These are phyloP conservation scores for Hucho hucho DNA, from an alignment of 2,113 vertebrate species.

Conservation along the genomic window DNA sequence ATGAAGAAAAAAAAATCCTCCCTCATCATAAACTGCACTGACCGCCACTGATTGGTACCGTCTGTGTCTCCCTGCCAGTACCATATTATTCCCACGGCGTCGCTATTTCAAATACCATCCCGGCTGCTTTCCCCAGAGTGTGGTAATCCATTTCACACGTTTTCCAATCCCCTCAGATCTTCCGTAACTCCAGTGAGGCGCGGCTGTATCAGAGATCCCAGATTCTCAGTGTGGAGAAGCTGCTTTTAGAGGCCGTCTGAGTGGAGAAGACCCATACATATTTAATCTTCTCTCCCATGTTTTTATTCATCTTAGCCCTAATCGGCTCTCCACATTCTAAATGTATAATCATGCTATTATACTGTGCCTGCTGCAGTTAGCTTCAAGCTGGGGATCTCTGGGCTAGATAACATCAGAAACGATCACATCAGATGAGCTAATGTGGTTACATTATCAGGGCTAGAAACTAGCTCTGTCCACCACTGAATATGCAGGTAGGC, in stretches of 20 bases:
- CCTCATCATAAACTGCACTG: too few species aligned
- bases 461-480: constrained; percentile 21
- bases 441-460: constrained; percentile 21
- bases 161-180: constrained; percentile 28
- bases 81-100: constrained; percentile 46
- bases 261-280: constrained; percentile 45
- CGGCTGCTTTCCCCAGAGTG: constrained; percentile 41
- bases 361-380: constrained; percentile 40
- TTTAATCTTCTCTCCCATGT: constrained; percentile 44
- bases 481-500: constrained; percentile 13
- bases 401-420: constrained; percentile 19
- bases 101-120: constrained; percentile 23
- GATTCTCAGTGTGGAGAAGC: constrained; percentile 29
- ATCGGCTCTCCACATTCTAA: constrained; percentile 47
- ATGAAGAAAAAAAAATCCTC: too few species aligned
- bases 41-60: too few species aligned
- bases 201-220: constrained; percentile 26
- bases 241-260: neutral
- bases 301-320: constrained; percentile 51
- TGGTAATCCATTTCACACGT: constrained; percentile 57
- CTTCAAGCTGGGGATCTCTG: constrained; percentile 21
- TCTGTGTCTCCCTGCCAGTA: constrained; percentile 3
- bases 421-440: constrained; percentile 18
- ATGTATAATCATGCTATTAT: constrained; percentile 50
- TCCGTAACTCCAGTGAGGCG: constrained; percentile 12